Evolutionary conservation across 2,797 vertebrate genomes (phyloP).

Genomic region (Channallabes apus): DNA sequence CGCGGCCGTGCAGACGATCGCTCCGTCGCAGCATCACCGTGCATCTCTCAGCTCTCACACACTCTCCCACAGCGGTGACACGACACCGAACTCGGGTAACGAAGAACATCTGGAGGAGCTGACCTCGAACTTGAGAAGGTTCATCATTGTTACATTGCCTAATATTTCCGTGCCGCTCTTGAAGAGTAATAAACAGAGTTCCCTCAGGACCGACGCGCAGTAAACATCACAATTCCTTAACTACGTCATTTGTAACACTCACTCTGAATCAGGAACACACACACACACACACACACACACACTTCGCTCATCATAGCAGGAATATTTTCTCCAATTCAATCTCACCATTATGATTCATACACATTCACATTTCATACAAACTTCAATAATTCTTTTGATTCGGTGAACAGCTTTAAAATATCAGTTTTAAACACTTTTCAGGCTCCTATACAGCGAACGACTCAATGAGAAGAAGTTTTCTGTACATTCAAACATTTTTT

Average conservation of each 20-base stretch:
- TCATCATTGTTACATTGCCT: constrained; percentile 55
- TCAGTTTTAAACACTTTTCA: too few species aligned
- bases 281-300: constrained; percentile 1
- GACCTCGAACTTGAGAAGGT: constrained; percentile 27
- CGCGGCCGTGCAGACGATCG: constrained; percentile 1
- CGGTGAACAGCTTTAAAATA: too few species aligned
- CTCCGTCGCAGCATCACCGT: not conserved
- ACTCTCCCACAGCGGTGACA: constrained; percentile 16
- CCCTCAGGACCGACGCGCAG: constrained; percentile 15
- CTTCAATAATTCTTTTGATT: too few species aligned
- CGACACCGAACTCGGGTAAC: constrained; percentile 46
- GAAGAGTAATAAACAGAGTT: constrained; percentile 46
- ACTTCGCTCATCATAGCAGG: not conserved
- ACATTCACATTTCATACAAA: too few species aligned
- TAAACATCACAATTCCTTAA: constrained; percentile 23
- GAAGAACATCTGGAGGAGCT: constrained; percentile 54
- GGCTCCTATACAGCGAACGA: too few species aligned
- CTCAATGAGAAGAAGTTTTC: too few species aligned
- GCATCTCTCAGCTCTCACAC: not conserved
- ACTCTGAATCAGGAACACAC: not conserved
- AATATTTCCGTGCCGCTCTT: constrained; percentile 53
- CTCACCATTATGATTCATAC: too few species aligned
- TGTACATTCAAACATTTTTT: too few species aligned
- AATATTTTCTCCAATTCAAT: not conserved
- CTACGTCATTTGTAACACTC: not conserved